Percentiles rank a stretch among this genome's conserved stretches.
Conservation (phyloP, 2,113 vertebrate genomes). For the Hystrix cristata region DNA sequence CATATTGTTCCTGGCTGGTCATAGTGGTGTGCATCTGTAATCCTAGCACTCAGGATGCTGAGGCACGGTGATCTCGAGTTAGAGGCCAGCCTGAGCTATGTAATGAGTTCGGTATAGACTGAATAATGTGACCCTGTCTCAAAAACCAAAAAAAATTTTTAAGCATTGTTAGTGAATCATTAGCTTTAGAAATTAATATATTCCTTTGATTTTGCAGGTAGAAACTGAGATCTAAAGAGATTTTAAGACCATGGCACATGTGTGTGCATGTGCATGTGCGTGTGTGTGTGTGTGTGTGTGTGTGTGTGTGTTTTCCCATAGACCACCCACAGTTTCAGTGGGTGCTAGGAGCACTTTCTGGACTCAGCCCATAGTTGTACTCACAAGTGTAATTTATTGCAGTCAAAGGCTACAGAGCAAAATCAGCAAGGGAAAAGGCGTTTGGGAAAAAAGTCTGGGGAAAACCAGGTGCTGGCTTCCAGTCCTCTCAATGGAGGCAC, state of each 20-base stretch:
- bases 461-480: not conserved
- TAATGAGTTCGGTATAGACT: not conserved
- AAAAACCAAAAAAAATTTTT: not conserved
- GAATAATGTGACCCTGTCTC: not conserved
- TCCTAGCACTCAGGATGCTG: not conserved
- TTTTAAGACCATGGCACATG: not conserved
- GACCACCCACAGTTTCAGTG: not conserved
- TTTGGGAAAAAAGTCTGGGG: not conserved
- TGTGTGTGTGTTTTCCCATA: not conserved
- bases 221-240: slow-evolving; percentile 39
- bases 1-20: not conserved
- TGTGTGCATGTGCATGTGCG: not conserved
- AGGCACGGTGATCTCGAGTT: not conserved
- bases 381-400: not conserved
- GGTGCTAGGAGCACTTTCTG: not conserved
- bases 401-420: not conserved
- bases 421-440: not conserved
- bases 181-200: not conserved
- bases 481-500: not conserved
- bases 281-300: not conserved
- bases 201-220: slow-evolving; percentile 12
- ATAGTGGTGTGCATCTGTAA: not conserved
- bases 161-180: slow-evolving; percentile 51
- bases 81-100: not conserved
- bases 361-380: not conserved